phyloP scores from a whole-genome alignment of 2,113 vertebrate species.

The Saimiri boliviensis region DNA sequence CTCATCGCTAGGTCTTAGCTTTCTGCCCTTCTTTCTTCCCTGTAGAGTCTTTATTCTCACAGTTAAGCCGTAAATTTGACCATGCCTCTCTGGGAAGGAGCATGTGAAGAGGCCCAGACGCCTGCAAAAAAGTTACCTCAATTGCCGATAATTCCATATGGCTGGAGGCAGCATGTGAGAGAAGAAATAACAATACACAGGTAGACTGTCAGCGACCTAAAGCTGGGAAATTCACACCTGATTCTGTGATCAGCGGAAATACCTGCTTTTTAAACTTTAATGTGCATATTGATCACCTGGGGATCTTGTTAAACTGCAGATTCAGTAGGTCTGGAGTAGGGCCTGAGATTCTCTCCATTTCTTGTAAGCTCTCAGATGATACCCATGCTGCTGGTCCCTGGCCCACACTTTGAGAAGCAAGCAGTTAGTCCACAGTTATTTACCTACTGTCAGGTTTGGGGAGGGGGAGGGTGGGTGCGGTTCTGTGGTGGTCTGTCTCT shows the following conservation, averaged over 20 bases:
- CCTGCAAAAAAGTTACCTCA: not conserved
- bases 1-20: not conserved
- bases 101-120: not conserved
- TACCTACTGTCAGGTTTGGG: not conserved
- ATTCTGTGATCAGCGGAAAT: not conserved
- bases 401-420: not conserved
- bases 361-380: not conserved
- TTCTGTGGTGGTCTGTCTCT: not conserved
- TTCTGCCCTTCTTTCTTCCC: not conserved
- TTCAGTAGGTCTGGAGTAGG: not conserved
- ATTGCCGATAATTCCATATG: no score
- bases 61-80: not conserved
- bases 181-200: not conserved
- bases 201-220: not conserved
- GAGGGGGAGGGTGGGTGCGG: no score
- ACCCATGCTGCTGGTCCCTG: not conserved
- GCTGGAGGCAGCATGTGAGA: not conserved
- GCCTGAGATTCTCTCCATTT: not conserved
- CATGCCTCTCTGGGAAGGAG: not conserved
- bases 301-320: not conserved
- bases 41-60: not conserved
- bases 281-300: not conserved
- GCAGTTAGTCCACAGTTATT: not conserved
- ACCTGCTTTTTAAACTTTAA: not conserved
- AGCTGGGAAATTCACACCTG: not conserved